These are phyloP conservation scores for Malacoraja senta DNA, from an alignment of 2,797 vertebrate genomes.

Conservation along the genomic window DNA sequence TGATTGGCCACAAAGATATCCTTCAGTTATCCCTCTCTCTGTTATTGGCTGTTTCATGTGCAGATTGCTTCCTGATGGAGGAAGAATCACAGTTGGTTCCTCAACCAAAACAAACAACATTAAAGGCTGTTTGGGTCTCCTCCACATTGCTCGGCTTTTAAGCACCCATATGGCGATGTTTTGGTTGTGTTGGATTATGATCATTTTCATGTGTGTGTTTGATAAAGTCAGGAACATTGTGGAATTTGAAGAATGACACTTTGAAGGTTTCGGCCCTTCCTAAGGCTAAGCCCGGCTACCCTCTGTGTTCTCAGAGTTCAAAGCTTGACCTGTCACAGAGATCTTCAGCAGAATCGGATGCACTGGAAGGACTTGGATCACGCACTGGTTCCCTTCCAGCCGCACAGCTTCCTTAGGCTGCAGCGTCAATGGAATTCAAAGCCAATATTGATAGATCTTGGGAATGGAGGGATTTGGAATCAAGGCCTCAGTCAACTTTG, in stretches of 20 bases:
- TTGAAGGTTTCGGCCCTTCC: neutral
- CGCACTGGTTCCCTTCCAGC: neutral
- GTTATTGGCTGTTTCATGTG: neutral
- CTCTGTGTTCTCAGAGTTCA: neutral
- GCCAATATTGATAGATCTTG: neutral
- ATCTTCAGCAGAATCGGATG: neutral
- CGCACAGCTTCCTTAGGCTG: too few relatives aligned
- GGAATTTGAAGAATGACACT: neutral
- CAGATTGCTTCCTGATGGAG: slow-evolving; percentile 26
- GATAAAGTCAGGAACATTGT: neutral
- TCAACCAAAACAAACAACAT: slow-evolving; percentile 29
- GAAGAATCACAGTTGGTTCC: slow-evolving; percentile 2
- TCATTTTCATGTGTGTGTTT: neutral
- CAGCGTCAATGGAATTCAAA: neutral
- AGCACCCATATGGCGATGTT: neutral
- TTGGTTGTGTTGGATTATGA: neutral
- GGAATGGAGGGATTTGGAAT: neutral
- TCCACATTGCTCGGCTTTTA: neutral
- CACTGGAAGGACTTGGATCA: neutral
- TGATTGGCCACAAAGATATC: slow-evolving; percentile 13
- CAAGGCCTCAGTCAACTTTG: neutral
- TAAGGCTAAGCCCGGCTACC: neutral
- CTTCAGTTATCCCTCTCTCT: neutral
- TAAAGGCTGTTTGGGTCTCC: slow-evolving; percentile 18
- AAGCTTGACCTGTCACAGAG: neutral